These are phyloP conservation scores for Willisornis vidua DNA, from an alignment of 2,113 vertebrate species.

Conservation along the genomic window DNA sequence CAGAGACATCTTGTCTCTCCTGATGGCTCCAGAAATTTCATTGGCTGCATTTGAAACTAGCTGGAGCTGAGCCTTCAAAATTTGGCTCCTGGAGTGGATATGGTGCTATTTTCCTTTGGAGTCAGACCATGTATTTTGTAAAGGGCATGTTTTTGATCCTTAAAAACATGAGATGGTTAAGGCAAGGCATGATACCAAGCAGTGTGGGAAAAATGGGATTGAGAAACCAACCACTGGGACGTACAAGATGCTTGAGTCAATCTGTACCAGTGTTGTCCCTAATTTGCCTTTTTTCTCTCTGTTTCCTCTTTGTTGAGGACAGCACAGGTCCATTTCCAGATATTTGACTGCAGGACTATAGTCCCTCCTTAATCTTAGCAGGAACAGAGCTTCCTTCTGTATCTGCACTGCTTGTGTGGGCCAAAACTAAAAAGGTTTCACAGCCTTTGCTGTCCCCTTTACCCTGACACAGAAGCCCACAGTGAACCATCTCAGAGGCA, in stretches of 20 bases:
- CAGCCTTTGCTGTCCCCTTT: neutral
- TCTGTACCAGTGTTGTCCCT: neutral
- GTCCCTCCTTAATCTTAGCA: neutral
- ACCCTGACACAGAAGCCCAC: neutral
- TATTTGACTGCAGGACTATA: neutral
- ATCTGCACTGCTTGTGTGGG: neutral
- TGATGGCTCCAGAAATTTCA: neutral
- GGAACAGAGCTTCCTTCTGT: neutral
- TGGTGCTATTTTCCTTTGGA: neutral
- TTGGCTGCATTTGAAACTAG: neutral
- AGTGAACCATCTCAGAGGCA: neutral
- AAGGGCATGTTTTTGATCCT: neutral
- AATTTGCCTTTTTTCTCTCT: neutral
- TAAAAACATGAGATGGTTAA: neutral
- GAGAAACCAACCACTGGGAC: neutral
- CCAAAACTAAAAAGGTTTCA: neutral
- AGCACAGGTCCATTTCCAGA: neutral
- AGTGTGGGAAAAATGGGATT: neutral
- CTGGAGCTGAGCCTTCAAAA: neutral
- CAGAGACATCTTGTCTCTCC: rapidly evolving
- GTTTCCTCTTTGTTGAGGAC: neutral
- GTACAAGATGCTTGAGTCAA: neutral
- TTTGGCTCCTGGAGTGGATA: neutral
- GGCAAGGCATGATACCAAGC: neutral
- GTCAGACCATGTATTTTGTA: neutral